Base-by-base conservation (phyloP, 2,888 invertebrate genomes). In the Pilophorus perplexus region DNA sequence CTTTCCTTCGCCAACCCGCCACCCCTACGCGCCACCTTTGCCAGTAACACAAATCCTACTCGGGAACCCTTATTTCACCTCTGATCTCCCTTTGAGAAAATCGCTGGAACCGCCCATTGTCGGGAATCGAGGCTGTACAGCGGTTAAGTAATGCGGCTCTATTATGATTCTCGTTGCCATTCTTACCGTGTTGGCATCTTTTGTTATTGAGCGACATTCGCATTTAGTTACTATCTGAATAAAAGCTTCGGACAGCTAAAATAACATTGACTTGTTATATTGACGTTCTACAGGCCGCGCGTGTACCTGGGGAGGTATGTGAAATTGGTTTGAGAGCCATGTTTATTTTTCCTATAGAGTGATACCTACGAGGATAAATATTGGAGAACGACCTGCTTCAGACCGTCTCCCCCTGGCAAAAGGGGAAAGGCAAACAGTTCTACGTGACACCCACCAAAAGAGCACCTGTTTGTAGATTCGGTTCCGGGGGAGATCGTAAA, bases 361-460 rank as follows among this genome's bases (percentile, higher is more conserved):
- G 59, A 59, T 59, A 59, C 59, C 42, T 59, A 59, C 23, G 22
- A 42, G 59, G 42, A 44, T 59, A 59, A 59, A 59, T 59, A 59
- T 59, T 59, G 59, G 25, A 23, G 42, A 59, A 59, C 40, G n/a
- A n/a, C n/a, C n/a, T n/a, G n/a, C n/a, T n/a, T n/a, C n/a, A 27
- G 42, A 59, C 28, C 48, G 22, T 10, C 48, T 16, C 52, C 16
- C 4, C 3, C 27, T 28, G 2, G n/a, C 20, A 20, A 2, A 18
- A 48, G 2, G 16, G 10, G 8, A 10, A 52, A 16, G 16, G 27
- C 10, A 52, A 52, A 25, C 25, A 28, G 18, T 52, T 18, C 27
- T 23, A 52, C 52, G 52, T 52, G 52, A 52, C 52, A 28, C 27
- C 33, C 28, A 23, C 46, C 27, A 52, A 46, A 52, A 52, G 48